These are phyloP conservation scores for Drosophila ironensis DNA, from an alignment of 1,140 invertebrate genomes.

Conservation along the genomic window DNA sequence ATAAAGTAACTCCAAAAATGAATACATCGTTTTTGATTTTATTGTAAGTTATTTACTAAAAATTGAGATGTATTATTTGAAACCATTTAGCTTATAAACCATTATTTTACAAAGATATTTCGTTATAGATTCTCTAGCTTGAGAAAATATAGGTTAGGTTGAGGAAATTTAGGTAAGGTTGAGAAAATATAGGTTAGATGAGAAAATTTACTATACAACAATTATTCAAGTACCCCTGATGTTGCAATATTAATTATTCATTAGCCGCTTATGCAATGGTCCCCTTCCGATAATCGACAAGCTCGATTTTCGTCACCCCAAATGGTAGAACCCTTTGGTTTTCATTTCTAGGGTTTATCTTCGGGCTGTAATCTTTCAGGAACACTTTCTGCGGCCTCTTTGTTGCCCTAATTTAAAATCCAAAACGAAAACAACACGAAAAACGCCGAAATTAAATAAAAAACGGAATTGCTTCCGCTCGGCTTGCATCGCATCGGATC, in stretches of 20 bases:
- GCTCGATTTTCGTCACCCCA: slow-evolving; percentile 49
- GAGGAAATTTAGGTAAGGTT: too few species aligned
- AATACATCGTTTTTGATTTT: background rate
- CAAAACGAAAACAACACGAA: slow-evolving; percentile 25
- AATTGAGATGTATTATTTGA: too few species aligned
- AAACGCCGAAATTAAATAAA: slow-evolving; percentile 39
- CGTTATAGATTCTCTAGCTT: too few species aligned
- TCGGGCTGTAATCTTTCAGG: slow-evolving; percentile 46
- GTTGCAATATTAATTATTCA: background rate
- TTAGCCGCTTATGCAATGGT: background rate
- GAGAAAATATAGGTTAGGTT: too few species aligned
- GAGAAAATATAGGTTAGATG: too few species aligned
- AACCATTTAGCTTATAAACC: too few species aligned
- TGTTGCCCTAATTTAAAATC: slow-evolving; percentile 73
- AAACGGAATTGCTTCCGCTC: slow-evolving; percentile 65
- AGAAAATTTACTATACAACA: too few species aligned
- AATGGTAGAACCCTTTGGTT: slow-evolving; percentile 31
- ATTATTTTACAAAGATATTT: too few species aligned
- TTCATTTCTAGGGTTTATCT: slow-evolving; percentile 10
- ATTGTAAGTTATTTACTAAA: background rate
- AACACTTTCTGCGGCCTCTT: slow-evolving; percentile 50
- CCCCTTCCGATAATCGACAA: slow-evolving; percentile 6
- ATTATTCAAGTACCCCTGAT: too few species aligned
- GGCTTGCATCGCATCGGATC: too few species aligned
- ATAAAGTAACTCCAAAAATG: background rate